Evolutionary conservation across 2,113 vertebrate genomes (phyloP), one percentile per base, ranked within the genome.

Genomic region (Lamprotornis superbus): DNA sequence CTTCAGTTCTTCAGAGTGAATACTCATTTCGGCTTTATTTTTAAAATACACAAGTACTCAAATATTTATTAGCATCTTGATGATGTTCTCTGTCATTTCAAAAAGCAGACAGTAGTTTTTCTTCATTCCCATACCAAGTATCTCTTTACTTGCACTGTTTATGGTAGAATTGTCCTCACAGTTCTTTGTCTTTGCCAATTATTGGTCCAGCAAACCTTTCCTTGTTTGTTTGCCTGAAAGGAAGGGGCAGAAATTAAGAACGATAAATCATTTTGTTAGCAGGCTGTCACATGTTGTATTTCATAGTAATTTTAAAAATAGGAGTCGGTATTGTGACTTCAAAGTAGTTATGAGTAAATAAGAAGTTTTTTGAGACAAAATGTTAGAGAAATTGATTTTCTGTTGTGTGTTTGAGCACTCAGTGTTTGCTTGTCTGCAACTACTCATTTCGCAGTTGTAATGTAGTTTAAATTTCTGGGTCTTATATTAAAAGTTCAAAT

Each of bases 131-230:
- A 0, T 50, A 23, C 37, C 13, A 78, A 80, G 16, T 69, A 40
- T 80, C 39, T 89, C 27, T 21, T 80, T 67, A 55, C 88, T 89
- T 83, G 16, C 64, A 33, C 35, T 89, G 59, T 63, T 94, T 82
- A 69, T 61, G 71, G 46, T 74, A 52, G 31, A 61, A 69, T 93
- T 92, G 40, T 93, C 79, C 50, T 90, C 15, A 4, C 74, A 78
- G 74, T 81, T 91, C 42, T 93, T 12, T 67, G 33, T 49, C 69
- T 87, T 87, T 87, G 84, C 81, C 78, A 91, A 16, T 73, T 79
- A 94, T 84, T 93, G 84, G 35, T 94, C 91, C 65, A 94, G 67
- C 65, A 83, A 94, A 56, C 13, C n/a, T 89, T 96, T 93, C 86
- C 73, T 83, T 95, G 35, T 91, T 92, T 69, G 28, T 83, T 81